These are phyloP conservation scores for Lagenorhynchus albirostris DNA, from an alignment of 2,113 vertebrate genomes.

Conservation along the genomic window DNA sequence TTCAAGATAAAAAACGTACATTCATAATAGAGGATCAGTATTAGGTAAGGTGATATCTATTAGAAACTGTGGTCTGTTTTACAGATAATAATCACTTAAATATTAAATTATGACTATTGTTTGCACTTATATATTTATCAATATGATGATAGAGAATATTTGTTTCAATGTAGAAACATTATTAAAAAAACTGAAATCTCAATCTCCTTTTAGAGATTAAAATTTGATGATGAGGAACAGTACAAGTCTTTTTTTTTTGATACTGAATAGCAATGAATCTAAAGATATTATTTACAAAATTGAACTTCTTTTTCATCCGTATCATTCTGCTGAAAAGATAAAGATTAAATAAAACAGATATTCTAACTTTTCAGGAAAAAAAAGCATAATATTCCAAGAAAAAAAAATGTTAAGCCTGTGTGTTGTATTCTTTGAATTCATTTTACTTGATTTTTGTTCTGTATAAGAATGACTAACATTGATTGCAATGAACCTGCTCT, in stretches of 20 bases:
- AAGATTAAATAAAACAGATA: not conserved
- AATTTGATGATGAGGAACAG: not conserved
- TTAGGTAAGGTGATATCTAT: not conserved
- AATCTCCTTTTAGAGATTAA: not conserved
- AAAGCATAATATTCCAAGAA: not conserved
- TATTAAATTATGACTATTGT: not conserved
- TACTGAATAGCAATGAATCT: not conserved
- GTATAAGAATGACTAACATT: not conserved
- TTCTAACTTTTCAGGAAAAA: not conserved
- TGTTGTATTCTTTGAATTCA: constrained; percentile 39
- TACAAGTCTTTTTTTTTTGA: not conserved
- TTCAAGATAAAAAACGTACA: not conserved
- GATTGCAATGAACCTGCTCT: constrained; percentile 54
- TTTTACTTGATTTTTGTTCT: constrained; percentile 58
- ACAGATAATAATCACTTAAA: not conserved
- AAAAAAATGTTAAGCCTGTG: not conserved
- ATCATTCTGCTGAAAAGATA: not conserved
- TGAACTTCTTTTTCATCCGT: not conserved
- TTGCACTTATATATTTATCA: not conserved
- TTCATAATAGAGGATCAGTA: not conserved
- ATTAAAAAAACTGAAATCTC: not conserved
- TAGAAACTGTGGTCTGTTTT: not conserved
- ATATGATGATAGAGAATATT: not conserved
- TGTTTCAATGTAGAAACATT: not conserved
- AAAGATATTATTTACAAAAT: not conserved